Evolutionary conservation across 2,113 vertebrate species (phyloP).

Genomic region (Campylomormyrus numenius): DNA sequence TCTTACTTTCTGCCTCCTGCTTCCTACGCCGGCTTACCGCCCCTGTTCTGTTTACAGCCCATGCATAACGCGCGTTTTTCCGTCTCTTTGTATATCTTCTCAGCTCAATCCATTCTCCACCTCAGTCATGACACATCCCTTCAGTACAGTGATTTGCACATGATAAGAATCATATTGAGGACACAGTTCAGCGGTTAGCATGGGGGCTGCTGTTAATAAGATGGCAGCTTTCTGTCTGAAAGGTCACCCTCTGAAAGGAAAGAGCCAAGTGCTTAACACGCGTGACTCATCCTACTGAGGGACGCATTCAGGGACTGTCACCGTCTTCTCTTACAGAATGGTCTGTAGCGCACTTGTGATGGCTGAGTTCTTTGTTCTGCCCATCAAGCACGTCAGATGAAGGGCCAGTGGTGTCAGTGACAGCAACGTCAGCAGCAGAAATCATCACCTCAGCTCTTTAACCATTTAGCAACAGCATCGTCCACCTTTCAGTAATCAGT

Average conservation of each 20-base stretch:
- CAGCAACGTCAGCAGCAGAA: background rate
- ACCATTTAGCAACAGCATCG: background rate
- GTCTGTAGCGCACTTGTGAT: background rate
- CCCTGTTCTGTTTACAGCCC: background rate
- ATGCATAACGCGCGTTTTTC: background rate
- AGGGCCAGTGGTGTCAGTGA: background rate
- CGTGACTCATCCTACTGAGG: background rate
- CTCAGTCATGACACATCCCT: background rate
- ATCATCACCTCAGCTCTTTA: background rate
- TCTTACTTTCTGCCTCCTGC: background rate
- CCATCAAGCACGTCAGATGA: background rate
- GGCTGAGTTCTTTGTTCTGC: background rate
- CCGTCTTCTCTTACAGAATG: background rate
- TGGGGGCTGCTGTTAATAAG: background rate
- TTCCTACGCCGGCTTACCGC: background rate
- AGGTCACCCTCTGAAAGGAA: background rate
- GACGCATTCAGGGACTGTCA: background rate
- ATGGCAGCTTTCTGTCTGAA: background rate
- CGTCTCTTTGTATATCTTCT: background rate
- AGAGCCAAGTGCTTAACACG: background rate
- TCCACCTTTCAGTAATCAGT: background rate
- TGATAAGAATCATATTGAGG: background rate
- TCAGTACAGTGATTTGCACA: background rate
- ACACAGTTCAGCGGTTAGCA: background rate
- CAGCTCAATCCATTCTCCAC: background rate